Base-by-base conservation (phyloP, 1,140 invertebrate genomes). In the Drosophila sp. region DNA sequence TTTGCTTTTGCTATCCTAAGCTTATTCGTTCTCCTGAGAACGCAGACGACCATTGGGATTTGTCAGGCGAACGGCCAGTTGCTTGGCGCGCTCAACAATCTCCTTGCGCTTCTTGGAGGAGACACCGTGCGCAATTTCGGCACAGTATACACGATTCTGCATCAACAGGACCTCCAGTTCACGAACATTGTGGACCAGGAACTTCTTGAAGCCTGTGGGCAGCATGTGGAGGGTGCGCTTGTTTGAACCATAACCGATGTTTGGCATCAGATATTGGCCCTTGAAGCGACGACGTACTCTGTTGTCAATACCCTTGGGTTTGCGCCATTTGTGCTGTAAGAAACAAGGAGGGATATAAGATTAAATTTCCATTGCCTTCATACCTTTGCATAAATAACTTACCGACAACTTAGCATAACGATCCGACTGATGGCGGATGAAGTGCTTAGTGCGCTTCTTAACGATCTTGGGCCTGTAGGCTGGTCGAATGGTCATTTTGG, bases 141-240 rank as follows among this genome's bases (percentile, higher is more conserved):
- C 99, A 90, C 98, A 98, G 93, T 96, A 99, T 83, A 97, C 97
- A 57, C 98, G 94, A 93, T 99, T 99, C 92, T 99, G 98, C 99
- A 99, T 99, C 95, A 99, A 95, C 44, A 99, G 93, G 78, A 99
- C 97, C 93, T 99, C 98, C 72, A 99, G 93, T 93, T 99, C 99
- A 2, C 92, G 91, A 35, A 94, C 93, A 70, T 94, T 94, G 93
- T 94, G 93, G 8, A 94, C 93, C 41, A 94, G 81, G 65, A 94
- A 98, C 93, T 99, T 99, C 64, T 96, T 95, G 95, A 99, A 99
- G 66, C 98, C 98, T 93, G 98, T 99, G 47, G 98, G 98, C 44
- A 99, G 95, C 95, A 99, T 97, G 92, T 99, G 98, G 92, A 96
- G 96, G 41, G 98, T 99, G 86, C 96, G 97, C 91, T 97, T 97